These are phyloP conservation scores for Phalera bucephala DNA, from an alignment of 2,888 invertebrate genomes.

Conservation along the genomic window DNA sequence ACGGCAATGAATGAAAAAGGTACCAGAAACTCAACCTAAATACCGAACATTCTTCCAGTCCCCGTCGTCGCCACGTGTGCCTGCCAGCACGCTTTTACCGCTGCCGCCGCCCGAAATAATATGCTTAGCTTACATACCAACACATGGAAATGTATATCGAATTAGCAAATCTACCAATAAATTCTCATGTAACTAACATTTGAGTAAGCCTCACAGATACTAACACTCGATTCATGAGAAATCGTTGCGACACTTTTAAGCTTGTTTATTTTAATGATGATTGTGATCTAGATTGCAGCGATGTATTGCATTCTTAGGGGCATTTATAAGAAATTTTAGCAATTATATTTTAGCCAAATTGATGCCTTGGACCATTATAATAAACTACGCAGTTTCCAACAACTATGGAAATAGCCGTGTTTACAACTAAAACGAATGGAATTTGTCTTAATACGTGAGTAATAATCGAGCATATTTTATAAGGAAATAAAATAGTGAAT, in stretches of 20 bases:
- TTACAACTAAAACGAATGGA: neutral
- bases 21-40: constrained; percentile 81
- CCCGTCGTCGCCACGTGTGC: constrained; percentile 69
- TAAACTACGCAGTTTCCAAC: constrained; percentile 5
- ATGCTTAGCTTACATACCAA: constrained; percentile 65
- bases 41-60: constrained; percentile 76
- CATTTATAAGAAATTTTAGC: no score
- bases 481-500: no score
- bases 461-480: no score
- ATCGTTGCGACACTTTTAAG: constrained; percentile 29
- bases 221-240: constrained; percentile 32
- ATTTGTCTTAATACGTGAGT: no score
- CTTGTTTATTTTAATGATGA: constrained; percentile 26
- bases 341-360: constrained; percentile 3
- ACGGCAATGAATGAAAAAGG: constrained; percentile 78
- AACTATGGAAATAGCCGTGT: neutral
- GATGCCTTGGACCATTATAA: neutral
- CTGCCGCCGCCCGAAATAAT: constrained; percentile 67
- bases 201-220: constrained; percentile 34
- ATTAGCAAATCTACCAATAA: constrained; percentile 53
- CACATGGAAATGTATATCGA: constrained; percentile 60
- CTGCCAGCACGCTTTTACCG: constrained; percentile 68
- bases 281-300: constrained; percentile 24
- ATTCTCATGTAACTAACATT: constrained; percentile 39
- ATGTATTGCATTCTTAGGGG: no score